Evolutionary conservation across 2,113 vertebrate genomes (phyloP).

Genomic region (Atrichornis clamosus): DNA sequence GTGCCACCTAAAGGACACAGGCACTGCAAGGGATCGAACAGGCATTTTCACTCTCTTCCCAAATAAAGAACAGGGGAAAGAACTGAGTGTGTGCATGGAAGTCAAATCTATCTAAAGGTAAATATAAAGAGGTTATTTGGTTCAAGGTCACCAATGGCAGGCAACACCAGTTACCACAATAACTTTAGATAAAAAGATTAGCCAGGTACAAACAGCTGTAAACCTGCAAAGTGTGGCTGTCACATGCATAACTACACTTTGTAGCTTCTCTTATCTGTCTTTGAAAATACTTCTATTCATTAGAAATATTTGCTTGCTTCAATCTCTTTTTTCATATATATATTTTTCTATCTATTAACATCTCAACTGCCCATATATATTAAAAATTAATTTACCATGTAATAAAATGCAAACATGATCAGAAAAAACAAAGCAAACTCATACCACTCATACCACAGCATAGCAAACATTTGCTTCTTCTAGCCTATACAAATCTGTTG

Average conservation of each 20-base stretch:
- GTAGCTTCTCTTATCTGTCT: neutral
- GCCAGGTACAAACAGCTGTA: neutral
- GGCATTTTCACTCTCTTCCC: neutral
- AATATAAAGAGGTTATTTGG: neutral
- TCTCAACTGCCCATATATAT: neutral
- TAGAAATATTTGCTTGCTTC: neutral
- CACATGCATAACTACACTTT: neutral
- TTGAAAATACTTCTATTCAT: neutral
- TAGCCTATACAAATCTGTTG: neutral
- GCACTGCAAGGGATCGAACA: fast-evolving
- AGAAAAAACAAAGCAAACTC: neutral
- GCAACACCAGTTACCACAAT: neutral
- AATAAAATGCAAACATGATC: neutral
- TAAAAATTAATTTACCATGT: neutral
- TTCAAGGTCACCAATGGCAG: neutral
- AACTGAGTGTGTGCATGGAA: neutral
- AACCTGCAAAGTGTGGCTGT: neutral
- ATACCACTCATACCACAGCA: neutral
- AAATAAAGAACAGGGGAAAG: neutral
- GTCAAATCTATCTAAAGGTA: neutral
- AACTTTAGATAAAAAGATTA: neutral
- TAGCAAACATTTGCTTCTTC: neutral
- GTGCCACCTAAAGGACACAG: neutral
- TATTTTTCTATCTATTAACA: neutral
- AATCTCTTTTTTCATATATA: neutral